Percentiles rank a stretch among this genome's conserved stretches.
These are phyloP conservation scores for Trochalopteron elliotii DNA, from an alignment of 2,113 vertebrate species.

Conservation along the genomic window DNA sequence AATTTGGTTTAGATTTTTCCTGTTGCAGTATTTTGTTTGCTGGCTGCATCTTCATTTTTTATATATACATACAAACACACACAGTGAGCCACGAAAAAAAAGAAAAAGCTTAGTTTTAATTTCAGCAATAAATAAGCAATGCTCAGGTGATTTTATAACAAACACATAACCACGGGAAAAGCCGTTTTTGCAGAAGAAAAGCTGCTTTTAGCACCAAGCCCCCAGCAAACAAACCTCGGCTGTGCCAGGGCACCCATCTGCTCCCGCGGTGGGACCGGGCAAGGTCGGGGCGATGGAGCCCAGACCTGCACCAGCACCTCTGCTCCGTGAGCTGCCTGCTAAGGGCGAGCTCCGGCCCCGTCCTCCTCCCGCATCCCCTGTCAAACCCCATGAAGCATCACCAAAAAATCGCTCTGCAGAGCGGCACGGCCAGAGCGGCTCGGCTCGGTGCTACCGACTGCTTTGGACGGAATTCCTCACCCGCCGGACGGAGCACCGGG, in stretches of 20 bases:
- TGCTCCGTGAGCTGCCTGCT: background rate
- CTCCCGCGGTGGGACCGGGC: background rate
- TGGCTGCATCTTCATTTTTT: background rate
- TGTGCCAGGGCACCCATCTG: background rate
- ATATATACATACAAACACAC: rapidly evolving
- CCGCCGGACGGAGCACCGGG: background rate
- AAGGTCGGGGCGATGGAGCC: background rate
- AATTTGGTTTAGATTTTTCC: background rate
- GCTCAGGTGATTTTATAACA: background rate
- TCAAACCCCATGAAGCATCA: background rate
- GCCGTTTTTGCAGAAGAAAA: background rate
- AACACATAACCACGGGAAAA: background rate
- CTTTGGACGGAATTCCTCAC: background rate
- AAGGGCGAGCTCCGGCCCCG: background rate
- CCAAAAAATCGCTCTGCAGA: background rate
- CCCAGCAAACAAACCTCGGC: background rate
- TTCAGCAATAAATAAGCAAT: background rate
- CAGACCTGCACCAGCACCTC: background rate
- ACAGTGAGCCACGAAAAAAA: rapidly evolving
- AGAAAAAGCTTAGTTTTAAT: background rate
- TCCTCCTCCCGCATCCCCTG: background rate
- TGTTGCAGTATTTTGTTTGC: background rate
- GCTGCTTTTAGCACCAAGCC: background rate
- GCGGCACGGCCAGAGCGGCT: background rate
- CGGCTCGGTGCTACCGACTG: rapidly evolving